A percentile compares a stretch with the other conserved stretches of the same genome.
phyloP scores from a whole-genome alignment of 2,888 invertebrate species.

The Tachina fera region DNA sequence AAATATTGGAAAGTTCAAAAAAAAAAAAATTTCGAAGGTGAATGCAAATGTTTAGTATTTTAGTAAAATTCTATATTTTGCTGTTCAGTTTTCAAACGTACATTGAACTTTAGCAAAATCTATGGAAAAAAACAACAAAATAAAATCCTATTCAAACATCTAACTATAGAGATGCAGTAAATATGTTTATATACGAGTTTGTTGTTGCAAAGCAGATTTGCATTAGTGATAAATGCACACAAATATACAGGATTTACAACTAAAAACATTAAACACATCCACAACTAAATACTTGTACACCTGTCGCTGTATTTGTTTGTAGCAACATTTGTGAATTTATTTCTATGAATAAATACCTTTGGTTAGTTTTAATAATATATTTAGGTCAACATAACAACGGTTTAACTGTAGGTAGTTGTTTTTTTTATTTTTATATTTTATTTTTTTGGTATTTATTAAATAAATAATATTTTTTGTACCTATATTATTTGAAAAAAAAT shows the following conservation, averaged over 20 bases:
- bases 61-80: constrained; percentile 46
- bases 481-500: too few species aligned
- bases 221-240: constrained; percentile 55
- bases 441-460: neutral
- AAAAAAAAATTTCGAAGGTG: constrained; percentile 13
- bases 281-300: constrained; percentile 24
- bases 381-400: constrained; percentile 59
- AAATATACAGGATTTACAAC: constrained; percentile 46
- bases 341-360: constrained; percentile 46
- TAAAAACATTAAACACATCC: constrained; percentile 12
- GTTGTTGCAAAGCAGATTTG: constrained; percentile 49
- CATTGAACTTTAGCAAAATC: constrained; percentile 53
- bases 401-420: neutral
- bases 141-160: constrained; percentile 24
- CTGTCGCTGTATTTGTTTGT: constrained; percentile 20
- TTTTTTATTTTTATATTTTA: neutral
- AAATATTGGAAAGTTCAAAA: neutral
- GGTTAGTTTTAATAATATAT: constrained; percentile 61
- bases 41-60: constrained; percentile 45
- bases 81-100: constrained; percentile 48
- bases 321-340: constrained; percentile 20
- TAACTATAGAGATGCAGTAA: neutral
- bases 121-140: constrained; percentile 3
- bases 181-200: constrained; percentile 7
- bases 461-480: too few species aligned